Base-by-base conservation (phyloP, 2,888 invertebrate genomes). In the Drosophila bunnanda region DNA sequence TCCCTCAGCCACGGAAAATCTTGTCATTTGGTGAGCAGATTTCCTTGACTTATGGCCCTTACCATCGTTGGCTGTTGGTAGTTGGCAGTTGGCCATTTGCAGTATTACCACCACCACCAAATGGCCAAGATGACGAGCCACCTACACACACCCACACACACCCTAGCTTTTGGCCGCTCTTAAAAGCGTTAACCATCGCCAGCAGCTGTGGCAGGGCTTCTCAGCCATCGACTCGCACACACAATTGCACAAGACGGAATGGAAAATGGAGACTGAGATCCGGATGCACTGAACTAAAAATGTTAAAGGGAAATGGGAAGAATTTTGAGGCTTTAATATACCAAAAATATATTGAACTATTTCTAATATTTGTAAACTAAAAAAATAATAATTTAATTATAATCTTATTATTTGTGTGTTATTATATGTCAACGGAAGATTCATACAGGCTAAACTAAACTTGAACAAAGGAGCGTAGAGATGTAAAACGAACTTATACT, bases 121-220 rank as follows among this genome's bases (percentile, higher is more conserved):
- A 41, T 46, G 68, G 64, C 66, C 46, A 64, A 64, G 62, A 64
- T 64, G 64, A 34, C 62, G 65, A 50, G 66, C 25, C 69, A 46
- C 52, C 71, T 39, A 44, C 46, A 20, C 38, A 12, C 22, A 30
- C 48, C 25, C 30, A 38, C 38, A 22, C 20, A 17, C 39, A 4
- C 50, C 44, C 39, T 10, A n/a, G 32, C 43, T 12, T 53, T 60
- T 38, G 32, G 41, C 39, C 57, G 38, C 66, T 54, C 44, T 53
- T 78, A 62, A 84, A 60, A 81, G 56, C 77, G 83, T 68, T 70
- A 76, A 60, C 67, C 72, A 64, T 78, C 69, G 76, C 71, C 71
- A 75, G 76, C 87, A 88, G 77, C 82, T 84, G 82, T 81, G 88
- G 62, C 72, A 71, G 81, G 89, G 82, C 89, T 83, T 83, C 83